Evolutionary conservation across 1,140 invertebrate genomes (phyloP).

Genomic region (Plectrocnemia conspersa): DNA sequence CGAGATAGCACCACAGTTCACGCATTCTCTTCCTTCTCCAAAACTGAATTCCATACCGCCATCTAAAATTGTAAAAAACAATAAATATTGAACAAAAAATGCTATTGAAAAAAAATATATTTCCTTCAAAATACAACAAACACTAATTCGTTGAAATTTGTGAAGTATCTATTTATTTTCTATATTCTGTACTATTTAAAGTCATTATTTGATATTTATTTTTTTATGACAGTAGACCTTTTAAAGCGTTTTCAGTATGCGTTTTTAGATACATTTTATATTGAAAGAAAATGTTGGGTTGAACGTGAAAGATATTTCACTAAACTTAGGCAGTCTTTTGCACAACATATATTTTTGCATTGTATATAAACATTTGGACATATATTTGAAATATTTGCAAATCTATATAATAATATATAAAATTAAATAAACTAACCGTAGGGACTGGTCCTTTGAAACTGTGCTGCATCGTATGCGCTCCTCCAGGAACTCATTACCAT

Average conservation of each 20-base stretch:
- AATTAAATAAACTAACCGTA: constrained; percentile 65
- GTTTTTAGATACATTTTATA: no score
- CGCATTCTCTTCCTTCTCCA: constrained; percentile 88
- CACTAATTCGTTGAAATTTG: no score
- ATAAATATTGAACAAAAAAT: no score
- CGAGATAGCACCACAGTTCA: constrained; percentile 94
- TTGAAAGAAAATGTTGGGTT: no score
- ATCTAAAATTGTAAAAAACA: constrained; percentile 58
- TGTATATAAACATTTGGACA: not conserved
- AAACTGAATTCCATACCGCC: constrained; percentile 75
- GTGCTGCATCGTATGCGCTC: constrained; percentile 65
- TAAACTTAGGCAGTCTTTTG: not conserved
- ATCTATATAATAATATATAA: not conserved
- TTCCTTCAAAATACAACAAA: not conserved
- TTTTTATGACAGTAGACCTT: no score
- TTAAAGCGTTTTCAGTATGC: no score
- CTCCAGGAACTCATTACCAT: constrained; percentile 76
- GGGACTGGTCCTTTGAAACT: constrained; percentile 68
- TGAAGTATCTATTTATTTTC: no score
- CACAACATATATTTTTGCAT: not conserved
- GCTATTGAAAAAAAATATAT: not conserved
- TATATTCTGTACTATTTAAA: no score
- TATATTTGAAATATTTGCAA: not conserved
- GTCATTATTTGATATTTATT: no score
- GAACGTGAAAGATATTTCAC: no score